Conservation (phyloP, 2,888 invertebrate genomes). For the Hirtodrosophila alboralis region DNA sequence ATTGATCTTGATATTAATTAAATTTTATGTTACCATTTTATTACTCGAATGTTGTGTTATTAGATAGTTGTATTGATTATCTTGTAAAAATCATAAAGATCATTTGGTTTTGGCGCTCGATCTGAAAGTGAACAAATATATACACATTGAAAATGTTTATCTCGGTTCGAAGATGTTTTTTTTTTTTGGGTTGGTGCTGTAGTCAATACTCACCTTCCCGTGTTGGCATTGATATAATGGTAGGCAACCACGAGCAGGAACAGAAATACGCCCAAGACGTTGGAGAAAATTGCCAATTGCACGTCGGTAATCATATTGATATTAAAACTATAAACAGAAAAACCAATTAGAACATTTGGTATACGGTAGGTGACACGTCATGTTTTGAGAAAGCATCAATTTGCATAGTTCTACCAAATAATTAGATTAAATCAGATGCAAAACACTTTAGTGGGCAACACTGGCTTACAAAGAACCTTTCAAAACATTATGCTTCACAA, state of each 20-base stretch:
- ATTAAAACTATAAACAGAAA: slow-evolving; percentile 20
- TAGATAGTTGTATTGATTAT: slow-evolving; percentile 43
- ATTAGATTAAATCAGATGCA: fast-evolving
- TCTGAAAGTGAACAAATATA: slow-evolving; percentile 49
- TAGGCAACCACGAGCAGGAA: slow-evolving; percentile 97
- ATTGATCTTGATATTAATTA: slow-evolving; percentile 56
- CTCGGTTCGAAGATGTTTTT: not conserved
- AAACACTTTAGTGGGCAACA: not conserved
- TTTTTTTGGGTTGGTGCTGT: no score
- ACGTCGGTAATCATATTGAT: slow-evolving; percentile 96
- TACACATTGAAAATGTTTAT: slow-evolving; percentile 15
- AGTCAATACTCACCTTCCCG: slow-evolving; percentile 78
- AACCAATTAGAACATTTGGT: slow-evolving; percentile 12
- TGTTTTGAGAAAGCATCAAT: slow-evolving; percentile 23
- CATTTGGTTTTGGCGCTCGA: slow-evolving; percentile 61
- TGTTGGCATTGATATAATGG: slow-evolving; percentile 96
- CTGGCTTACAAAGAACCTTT: not conserved
- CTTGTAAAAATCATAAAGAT: slow-evolving; percentile 41
- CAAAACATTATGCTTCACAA: not conserved
- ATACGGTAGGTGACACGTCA: slow-evolving; percentile 63
- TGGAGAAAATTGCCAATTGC: slow-evolving; percentile 97
- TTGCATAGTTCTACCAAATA: not conserved
- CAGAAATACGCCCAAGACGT: slow-evolving; percentile 95
- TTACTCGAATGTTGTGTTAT: slow-evolving; percentile 49
- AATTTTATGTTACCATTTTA: slow-evolving; percentile 54